Conservation (phyloP, 2,113 vertebrate genomes). For the Marcusenius ussheri region DNA sequence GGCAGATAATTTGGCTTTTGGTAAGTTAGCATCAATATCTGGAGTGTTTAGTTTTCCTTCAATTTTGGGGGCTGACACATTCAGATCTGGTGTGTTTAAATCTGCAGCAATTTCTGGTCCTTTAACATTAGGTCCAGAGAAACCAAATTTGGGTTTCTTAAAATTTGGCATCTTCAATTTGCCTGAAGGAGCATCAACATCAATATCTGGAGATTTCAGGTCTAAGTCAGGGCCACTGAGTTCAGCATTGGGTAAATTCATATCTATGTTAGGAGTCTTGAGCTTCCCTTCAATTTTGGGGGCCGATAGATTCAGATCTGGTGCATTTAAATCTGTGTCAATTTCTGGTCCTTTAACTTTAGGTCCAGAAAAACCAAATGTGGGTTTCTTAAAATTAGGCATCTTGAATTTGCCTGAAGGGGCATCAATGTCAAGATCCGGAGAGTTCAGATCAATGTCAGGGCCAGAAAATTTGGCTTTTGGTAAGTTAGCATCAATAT, state of each 20-base stretch:
- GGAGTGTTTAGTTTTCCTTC: conserved; percentile 25
- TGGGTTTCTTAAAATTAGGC: conserved; percentile 48
- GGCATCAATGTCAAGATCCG: conserved; percentile 37
- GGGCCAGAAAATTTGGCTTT: conserved; percentile 32
- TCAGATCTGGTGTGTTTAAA: conserved; percentile 25
- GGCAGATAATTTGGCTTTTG: conserved; percentile 7
- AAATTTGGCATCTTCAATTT: conserved; percentile 47
- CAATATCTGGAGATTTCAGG: conserved; percentile 36
- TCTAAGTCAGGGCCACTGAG: conserved; percentile 28
- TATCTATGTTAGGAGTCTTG: conserved; percentile 25
- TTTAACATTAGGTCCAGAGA: not conserved
- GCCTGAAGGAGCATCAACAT: conserved; percentile 40
- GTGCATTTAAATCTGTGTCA: conserved; percentile 23
- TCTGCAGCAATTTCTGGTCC: conserved; percentile 27
- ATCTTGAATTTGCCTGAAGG: conserved; percentile 49
- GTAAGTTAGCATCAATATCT: conserved; percentile 25
- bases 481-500: conserved; percentile 21
- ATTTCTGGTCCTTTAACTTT: conserved; percentile 18
- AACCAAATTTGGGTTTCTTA: conserved; percentile 40
- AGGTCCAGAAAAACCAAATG: conserved; percentile 29
- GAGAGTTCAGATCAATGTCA: conserved; percentile 37
- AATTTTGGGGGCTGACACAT: conserved; percentile 27
- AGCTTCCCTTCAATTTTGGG: conserved; percentile 24
- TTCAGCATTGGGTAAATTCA: too few relatives aligned
- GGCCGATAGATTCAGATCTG: conserved; percentile 29